A percentile compares a stretch with the other conserved stretches of the same genome.
These are phyloP conservation scores for Fissipunctia ypsillon DNA, from an alignment of 2,888 invertebrate genomes.

Conservation along the genomic window DNA sequence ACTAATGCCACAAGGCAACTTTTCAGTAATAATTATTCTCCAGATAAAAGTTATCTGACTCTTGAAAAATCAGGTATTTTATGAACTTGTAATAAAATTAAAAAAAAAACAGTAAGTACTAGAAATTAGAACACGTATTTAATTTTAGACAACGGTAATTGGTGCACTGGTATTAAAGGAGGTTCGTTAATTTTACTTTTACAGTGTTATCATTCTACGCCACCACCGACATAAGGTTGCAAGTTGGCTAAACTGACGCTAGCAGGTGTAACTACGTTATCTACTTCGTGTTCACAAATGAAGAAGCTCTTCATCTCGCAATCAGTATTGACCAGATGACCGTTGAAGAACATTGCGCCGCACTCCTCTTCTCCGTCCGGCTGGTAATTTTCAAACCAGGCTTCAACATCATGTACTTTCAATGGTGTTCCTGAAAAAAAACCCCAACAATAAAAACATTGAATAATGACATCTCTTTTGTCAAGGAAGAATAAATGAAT, in stretches of 20 bases:
- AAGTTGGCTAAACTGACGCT: neutral
- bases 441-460: neutral
- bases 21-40: neutral
- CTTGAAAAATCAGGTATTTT: neutral
- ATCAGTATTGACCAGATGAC: conserved; percentile 76
- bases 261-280: neutral
- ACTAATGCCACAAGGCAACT: neutral
- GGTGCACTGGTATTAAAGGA: neutral
- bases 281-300: conserved; percentile 80
- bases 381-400: conserved; percentile 75
- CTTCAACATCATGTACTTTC: conserved; percentile 74
- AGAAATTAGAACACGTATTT: neutral
- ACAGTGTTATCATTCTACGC: neutral
- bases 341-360: conserved; percentile 81
- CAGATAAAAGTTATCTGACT: neutral
- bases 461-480: neutral
- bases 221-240: conserved; percentile 31
- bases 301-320: conserved; percentile 78
- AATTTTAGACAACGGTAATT: neutral
- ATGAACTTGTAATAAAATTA: neutral
- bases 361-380: conserved; percentile 72
- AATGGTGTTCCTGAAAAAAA: conserved; percentile 26
- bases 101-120: neutral
- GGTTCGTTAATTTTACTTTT: neutral
- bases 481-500: too few species aligned